phyloP scores from a whole-genome alignment of 1,140 invertebrate species.

The Drosophila pectinifera region DNA sequence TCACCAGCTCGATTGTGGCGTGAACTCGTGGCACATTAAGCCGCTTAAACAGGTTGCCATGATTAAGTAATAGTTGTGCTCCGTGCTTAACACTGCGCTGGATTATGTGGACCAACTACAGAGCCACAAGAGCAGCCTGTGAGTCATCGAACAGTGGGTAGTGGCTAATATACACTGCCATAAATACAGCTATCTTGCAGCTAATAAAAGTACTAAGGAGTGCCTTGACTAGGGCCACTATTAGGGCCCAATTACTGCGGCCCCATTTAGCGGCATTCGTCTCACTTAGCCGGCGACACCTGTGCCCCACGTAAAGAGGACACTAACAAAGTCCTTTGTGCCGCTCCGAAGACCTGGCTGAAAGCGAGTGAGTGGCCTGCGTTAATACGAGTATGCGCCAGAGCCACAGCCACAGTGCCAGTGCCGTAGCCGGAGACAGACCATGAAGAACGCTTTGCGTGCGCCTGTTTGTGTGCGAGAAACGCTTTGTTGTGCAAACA shows the following conservation, averaged over 20 bases:
- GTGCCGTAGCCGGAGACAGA: too few relatives aligned
- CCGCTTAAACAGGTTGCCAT: slow-evolving; percentile 79
- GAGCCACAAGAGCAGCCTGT: slow-evolving; percentile 24
- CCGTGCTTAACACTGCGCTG: slow-evolving; percentile 60
- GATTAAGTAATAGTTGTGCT: slow-evolving; percentile 80
- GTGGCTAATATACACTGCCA: neutral
- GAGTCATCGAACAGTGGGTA: slow-evolving; percentile 6
- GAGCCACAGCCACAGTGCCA: too few relatives aligned
- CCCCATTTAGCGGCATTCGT: slow-evolving; percentile 6
- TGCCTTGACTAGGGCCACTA: neutral
- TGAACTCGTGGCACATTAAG: slow-evolving; percentile 65
- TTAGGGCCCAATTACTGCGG: neutral
- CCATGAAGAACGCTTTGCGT: slow-evolving; percentile 2
- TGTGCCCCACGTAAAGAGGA: slow-evolving; percentile 31
- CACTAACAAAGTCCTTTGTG: slow-evolving; percentile 71
- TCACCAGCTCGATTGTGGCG: slow-evolving; percentile 15
- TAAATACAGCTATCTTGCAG: neutral
- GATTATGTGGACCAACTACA: slow-evolving; percentile 63
- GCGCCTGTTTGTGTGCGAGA: slow-evolving; percentile 8
- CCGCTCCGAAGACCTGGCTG: slow-evolving; percentile 52
- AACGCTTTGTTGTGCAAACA: slow-evolving; percentile 79
- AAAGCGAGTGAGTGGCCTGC: slow-evolving; percentile 12
- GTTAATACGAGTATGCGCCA: slow-evolving; percentile 27
- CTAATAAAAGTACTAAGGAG: neutral
- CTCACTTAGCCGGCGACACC: slow-evolving; percentile 26